Evolutionary conservation across 2,888 invertebrate species (phyloP).

Genomic region (Trichopoda pennipes): DNA sequence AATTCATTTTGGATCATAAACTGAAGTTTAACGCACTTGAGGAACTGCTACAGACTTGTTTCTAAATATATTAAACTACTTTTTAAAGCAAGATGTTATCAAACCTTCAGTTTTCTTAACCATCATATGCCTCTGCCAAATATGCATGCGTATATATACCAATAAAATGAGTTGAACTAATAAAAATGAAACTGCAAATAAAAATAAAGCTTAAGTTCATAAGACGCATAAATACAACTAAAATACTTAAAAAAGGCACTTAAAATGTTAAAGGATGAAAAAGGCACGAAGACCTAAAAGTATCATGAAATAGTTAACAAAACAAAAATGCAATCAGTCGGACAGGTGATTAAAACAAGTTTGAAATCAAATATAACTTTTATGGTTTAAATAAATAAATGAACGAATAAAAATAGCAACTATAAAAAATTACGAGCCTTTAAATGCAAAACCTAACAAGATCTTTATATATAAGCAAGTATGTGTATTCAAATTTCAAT

Average conservation of each 20-base stretch:
- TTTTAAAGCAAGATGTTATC: conserved; percentile 21
- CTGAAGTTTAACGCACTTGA: conserved; percentile 62
- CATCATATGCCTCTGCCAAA: conserved; percentile 42
- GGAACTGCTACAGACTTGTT: conserved; percentile 26
- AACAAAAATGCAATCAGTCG: conserved; percentile 14
- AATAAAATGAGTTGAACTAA: conserved; percentile 59
- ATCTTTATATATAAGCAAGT: background rate
- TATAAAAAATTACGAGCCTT: conserved; percentile 10
- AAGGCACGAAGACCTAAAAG: conserved; percentile 50
- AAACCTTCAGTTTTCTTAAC: conserved; percentile 2
- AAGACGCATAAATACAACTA: conserved; percentile 47
- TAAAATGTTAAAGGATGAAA: conserved; percentile 39
- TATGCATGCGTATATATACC: background rate
- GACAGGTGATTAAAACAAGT: conserved; percentile 67
- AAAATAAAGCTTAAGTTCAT: conserved; percentile 59
- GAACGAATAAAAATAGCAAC: conserved; percentile 1
- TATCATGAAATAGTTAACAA: conserved; percentile 49
- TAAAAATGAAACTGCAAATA: conserved; percentile 57
- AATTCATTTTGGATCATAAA: conserved; percentile 66
- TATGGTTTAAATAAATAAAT: conserved; percentile 57
- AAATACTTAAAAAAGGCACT: conserved; percentile 32
- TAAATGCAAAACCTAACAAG: background rate
- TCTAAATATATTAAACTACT: conserved; percentile 5
- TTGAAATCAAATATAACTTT: conserved; percentile 56
- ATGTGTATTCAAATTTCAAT: too few relatives aligned